phyloP scores from a whole-genome alignment of 2,888 invertebrate genomes.

The Drosophila neutralis region DNA sequence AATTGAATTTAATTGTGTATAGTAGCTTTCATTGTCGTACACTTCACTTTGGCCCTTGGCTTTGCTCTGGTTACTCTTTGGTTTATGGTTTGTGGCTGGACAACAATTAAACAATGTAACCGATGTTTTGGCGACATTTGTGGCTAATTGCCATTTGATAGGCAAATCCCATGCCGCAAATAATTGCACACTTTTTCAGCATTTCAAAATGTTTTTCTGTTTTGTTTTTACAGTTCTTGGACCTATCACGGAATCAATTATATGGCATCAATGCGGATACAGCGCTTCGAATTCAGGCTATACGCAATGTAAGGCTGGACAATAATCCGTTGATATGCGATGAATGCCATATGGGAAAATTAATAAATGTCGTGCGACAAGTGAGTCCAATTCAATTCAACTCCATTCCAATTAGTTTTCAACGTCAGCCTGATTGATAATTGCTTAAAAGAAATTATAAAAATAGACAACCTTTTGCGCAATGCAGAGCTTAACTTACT shows the following conservation, averaged over 20 bases:
- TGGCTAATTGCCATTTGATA: constrained; percentile 65
- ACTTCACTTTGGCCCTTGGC: constrained; percentile 40
- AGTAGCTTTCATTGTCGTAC: constrained; percentile 14
- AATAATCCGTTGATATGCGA: constrained; percentile 85
- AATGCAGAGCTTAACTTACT: not conserved
- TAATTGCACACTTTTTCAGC: constrained; percentile 11
- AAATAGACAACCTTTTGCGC: not conserved
- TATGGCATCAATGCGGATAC: constrained; percentile 86
- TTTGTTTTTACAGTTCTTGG: constrained; percentile 85
- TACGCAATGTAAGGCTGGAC: constrained; percentile 84
- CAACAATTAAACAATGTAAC: constrained; percentile 20
- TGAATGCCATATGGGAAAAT: constrained; percentile 85
- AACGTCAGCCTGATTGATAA: constrained; percentile 46
- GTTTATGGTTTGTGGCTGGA: constrained; percentile 27
- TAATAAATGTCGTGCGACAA: constrained; percentile 84
- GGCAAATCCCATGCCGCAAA: constrained; percentile 25
- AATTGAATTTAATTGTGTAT: constrained; percentile 78
- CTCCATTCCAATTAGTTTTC: constrained; percentile 52
- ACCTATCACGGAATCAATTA: constrained; percentile 90
- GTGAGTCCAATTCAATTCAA: constrained; percentile 72
- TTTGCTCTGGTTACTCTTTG: constrained; percentile 24
- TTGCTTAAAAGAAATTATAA: not conserved
- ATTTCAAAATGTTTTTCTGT: constrained; percentile 32
- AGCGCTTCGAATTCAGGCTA: constrained; percentile 82
- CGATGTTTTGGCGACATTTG: constrained; percentile 37